Evolutionary conservation across 2,113 vertebrate species (phyloP), one percentile per base, ranked within the genome.

Genomic region (Xenopus laevis): DNA sequence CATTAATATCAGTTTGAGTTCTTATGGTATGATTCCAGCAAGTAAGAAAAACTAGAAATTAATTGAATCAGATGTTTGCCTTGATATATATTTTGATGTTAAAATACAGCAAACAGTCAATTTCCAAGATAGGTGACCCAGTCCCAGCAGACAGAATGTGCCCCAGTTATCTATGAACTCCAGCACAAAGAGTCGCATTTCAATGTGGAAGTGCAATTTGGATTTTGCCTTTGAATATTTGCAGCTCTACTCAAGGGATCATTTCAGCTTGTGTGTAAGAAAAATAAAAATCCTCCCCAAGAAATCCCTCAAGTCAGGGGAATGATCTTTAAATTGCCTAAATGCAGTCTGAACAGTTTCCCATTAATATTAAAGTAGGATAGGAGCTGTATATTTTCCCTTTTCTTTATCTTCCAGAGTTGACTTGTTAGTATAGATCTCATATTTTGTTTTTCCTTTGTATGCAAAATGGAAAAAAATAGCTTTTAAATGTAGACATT

Each of bases 101-200:
- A 8, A 16, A 55, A 55, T 55, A 55, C 15, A n/a, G 53, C 53
- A 2, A 55, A 16, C 53, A 55, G 53, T n/a, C 53, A 55, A 18
- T 55, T 55, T 55, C 53, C 53, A 16, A 55, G 53, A 55, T 55
- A 55, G 53, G 53, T 55, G 15, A 55, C 53, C 53, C 17, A 7
- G 53, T 55, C 53, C 53, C 53, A 55, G 53, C 53, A 55, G 53
- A 55, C 53, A n/a, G 8, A n/a, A n/a, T 55, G 15, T 55, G 53
- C 16, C 53, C 53, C 53, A n/a, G 53, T 55, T 55, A 55, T 55
- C 53, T 55, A n/a, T 55, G 53, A 55, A 55, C 53, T 55, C 17
- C 15, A n/a, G 17, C 17, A 55, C 53, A 55, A 55, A 55, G 53
- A 55, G 53, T 55, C 17, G 18, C 13, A 55, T 55, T 55, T 55